phyloP scores from a whole-genome alignment of 2,113 vertebrate genomes.

The Emydocephalus ijimae region DNA sequence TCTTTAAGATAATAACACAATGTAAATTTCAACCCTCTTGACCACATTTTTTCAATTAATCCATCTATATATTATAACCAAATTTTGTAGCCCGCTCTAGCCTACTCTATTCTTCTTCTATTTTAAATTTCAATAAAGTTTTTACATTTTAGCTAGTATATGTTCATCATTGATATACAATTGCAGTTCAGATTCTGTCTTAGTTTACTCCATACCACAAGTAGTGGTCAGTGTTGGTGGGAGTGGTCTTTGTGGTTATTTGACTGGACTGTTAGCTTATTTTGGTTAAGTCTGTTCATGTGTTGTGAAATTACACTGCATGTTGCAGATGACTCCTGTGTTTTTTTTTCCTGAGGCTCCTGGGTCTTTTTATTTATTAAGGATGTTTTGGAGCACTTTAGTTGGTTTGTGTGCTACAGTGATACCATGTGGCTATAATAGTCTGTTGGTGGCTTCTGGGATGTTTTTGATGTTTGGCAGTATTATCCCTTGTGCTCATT shows the following conservation, averaged over 20 bases:
- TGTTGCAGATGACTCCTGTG: background rate
- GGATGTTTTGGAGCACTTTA: background rate
- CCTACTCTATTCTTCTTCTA: background rate
- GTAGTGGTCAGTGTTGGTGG: background rate
- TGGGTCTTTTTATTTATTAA: background rate
- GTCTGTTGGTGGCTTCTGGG: background rate
- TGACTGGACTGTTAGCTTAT: background rate
- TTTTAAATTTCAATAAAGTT: background rate
- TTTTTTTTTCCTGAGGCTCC: background rate
- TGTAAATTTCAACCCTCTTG: background rate
- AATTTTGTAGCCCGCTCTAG: background rate
- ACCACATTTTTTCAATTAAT: background rate
- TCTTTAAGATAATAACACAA: background rate
- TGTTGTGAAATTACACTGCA: background rate
- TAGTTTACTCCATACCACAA: background rate
- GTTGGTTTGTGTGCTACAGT: background rate
- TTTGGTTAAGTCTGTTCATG: background rate
- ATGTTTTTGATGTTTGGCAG: background rate
- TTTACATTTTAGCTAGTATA: background rate
- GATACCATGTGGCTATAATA: background rate
- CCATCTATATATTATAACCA: background rate
- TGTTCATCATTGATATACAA: background rate
- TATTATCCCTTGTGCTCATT: background rate
- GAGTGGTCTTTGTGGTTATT: background rate
- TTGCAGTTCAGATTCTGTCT: background rate